Base-by-base conservation (phyloP, 64 coral and sea anemone genomes). In the Montipora capricornis region DNA sequence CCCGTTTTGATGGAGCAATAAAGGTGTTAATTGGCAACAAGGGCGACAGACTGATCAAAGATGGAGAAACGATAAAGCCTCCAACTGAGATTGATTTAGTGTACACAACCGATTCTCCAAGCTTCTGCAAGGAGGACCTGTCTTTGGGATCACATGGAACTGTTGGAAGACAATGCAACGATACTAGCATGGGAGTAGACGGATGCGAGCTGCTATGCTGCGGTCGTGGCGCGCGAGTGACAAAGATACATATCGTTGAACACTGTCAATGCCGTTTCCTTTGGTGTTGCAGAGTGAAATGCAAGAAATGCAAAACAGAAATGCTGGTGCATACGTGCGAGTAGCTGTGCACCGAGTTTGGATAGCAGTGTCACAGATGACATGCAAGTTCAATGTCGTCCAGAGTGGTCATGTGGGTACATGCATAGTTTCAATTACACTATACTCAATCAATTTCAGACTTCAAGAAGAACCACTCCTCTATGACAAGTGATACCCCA, bases 201-300 rank as follows among this genome's bases (percentile, higher is more conserved):
- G 94, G 97, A 6, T 98, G 97, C 44, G 49, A 91, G 29, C 49
- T 89, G 3, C 88, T 98, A 14, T 98, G 97, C 70, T 98, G 97
- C 76, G 20, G 87, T 16, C 74, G 78, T 10, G 91, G 94, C 13
- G 91, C 70, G 58, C 74, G 26, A 11, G n/a, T 80, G 29, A 81
- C 59, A 22, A 86, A 78, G 75, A 24, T 87, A 14, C n/a, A 75
- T 15, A 89, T 92, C 45, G 77, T 69, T 26, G 59, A 84, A 55
- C 82, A 98, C 66, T 98, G 97, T 77, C 79, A 92, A 22, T 98
- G 97, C 26, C 84, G 73, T 10, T 98, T 98, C 80, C 59, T 84
- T 12, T 98, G 97, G 97, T 98, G 97, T 84, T 98, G 97, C 62
- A 62, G 50, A 8, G 97, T 98, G 2, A 87, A 74, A 70, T 98